Conservation (phyloP, 2,797 vertebrate species). For the Pyrocephalus nanus region DNA sequence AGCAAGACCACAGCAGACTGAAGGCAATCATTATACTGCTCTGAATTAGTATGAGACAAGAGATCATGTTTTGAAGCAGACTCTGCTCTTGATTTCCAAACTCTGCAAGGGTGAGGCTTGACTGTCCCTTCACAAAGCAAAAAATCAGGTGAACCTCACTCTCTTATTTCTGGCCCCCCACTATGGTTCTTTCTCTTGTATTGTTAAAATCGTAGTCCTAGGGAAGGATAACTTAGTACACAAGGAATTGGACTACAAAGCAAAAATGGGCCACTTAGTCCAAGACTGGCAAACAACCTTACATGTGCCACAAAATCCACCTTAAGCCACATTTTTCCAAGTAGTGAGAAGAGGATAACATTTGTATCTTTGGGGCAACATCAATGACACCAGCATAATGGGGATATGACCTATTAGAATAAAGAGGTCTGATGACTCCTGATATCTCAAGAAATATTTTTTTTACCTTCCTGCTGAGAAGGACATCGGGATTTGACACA, state of each 20-base stretch:
- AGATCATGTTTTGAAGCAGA: background rate
- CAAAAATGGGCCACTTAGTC: background rate
- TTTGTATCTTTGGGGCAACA: background rate
- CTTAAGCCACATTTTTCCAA: background rate
- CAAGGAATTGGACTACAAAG: background rate
- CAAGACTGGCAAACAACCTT: background rate
- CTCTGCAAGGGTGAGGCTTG: background rate
- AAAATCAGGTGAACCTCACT: background rate
- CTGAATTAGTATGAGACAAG: constrained; percentile 4
- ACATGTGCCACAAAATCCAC: background rate
- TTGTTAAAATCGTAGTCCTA: background rate
- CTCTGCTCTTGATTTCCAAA: background rate
- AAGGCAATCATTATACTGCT: constrained; percentile 5
- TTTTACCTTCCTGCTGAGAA: background rate
- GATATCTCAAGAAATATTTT: background rate
- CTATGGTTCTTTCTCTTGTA: background rate
- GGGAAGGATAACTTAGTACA: background rate
- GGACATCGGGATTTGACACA: background rate
- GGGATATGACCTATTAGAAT: background rate
- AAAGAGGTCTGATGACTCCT: background rate
- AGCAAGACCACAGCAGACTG: background rate
- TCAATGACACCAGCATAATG: background rate
- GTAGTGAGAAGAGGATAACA: background rate
- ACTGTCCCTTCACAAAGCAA: background rate
- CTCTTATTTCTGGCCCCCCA: background rate